A percentile compares a stretch with the other conserved stretches of the same genome.
These are phyloP conservation scores for Acropternis orthonyx DNA, from an alignment of 2,797 vertebrate genomes.

Conservation along the genomic window DNA sequence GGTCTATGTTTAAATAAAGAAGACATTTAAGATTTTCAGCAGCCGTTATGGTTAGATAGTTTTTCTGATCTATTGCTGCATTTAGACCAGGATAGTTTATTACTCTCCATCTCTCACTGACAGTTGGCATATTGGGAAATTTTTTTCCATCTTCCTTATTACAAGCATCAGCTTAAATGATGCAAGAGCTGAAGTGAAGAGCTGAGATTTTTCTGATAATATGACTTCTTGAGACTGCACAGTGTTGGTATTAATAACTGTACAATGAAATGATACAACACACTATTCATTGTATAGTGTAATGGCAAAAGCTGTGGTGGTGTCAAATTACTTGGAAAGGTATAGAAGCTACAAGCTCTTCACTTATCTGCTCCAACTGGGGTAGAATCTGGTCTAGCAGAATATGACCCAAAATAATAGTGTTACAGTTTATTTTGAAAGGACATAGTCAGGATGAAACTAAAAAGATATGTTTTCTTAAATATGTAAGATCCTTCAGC, in stretches of 20 bases:
- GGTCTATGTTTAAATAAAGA: constrained; percentile 25
- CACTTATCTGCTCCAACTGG: not conserved
- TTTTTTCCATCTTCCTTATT: constrained; percentile 1
- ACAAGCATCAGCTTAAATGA: not conserved
- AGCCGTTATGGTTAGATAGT: not conserved
- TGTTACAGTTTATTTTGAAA: not conserved
- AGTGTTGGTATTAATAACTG: not conserved
- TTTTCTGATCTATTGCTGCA: constrained; percentile 39
- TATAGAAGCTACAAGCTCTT: not conserved
- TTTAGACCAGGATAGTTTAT: constrained; percentile 14
- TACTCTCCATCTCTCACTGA: not conserved
- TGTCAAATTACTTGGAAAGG: not conserved
- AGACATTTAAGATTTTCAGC: not conserved
- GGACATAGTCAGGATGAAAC: not conserved
- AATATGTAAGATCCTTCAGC: not conserved
- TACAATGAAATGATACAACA: not conserved
- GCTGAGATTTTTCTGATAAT: constrained; percentile 4
- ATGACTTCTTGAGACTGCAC: not conserved
- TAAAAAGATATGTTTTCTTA: not conserved
- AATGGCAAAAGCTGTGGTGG: not conserved
- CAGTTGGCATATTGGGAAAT: not conserved
- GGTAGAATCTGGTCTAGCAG: not conserved
- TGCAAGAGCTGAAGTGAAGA: not conserved
- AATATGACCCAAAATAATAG: not conserved
- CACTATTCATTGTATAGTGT: not conserved